Conservation (phyloP, 2,888 invertebrate species). For the Caradrina clavipalpis region DNA sequence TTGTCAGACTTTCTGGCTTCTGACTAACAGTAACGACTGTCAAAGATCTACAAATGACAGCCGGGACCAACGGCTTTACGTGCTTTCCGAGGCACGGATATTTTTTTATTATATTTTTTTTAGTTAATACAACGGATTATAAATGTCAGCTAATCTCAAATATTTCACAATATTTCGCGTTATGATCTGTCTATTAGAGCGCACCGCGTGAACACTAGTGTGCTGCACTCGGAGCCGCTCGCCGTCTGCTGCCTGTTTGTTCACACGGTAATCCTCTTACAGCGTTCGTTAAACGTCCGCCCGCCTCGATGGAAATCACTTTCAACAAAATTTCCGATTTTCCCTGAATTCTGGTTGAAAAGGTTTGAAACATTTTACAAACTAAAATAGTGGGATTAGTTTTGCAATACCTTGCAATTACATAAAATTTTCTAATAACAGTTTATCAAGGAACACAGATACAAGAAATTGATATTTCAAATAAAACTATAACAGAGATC, state of each 20-base stretch:
- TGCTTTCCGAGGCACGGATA: too few species aligned
- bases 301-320: conserved; percentile 14
- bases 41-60: too few species aligned
- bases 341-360: conserved; percentile 6
- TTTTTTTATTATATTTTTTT: too few species aligned
- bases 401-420: background rate
- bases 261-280: conserved; percentile 55
- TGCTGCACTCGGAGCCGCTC: conserved; percentile 1
- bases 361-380: background rate
- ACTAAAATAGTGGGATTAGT: background rate
- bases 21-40: too few species aligned
- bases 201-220: conserved; percentile 8
- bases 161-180: background rate
- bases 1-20: too few species aligned
- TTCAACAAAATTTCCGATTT: conserved; percentile 15
- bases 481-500: background rate
- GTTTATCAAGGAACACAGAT: too few species aligned
- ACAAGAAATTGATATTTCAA: background rate
- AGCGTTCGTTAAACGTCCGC: conserved; percentile 31
- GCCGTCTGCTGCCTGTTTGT: conserved; percentile 26
- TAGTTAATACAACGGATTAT: too few species aligned
- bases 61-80: too few species aligned
- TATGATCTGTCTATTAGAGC: background rate
- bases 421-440: too few species aligned
- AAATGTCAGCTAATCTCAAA: too few species aligned